phyloP scores from a whole-genome alignment of 2,113 vertebrate genomes.

The Sterrhoptilus dennistouni region DNA sequence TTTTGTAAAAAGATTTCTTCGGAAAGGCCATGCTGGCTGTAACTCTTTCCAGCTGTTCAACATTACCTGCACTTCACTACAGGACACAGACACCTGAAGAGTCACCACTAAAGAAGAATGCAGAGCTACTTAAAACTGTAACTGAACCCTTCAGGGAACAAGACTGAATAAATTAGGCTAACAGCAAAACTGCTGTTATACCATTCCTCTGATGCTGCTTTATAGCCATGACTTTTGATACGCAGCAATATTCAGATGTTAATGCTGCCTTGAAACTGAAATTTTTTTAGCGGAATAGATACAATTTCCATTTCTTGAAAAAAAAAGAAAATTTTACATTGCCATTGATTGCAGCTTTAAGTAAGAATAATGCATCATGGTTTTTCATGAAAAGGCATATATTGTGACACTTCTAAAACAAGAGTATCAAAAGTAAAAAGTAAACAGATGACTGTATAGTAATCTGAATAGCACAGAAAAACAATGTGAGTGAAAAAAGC shows the following conservation, averaged over 20 bases:
- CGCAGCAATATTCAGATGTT: neutral
- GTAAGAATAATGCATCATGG: neutral
- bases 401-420: neutral
- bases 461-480: neutral
- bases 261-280: neutral
- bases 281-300: neutral
- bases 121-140: neutral
- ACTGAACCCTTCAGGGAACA: neutral
- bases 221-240: neutral
- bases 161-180: neutral
- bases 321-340: neutral
- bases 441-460: neutral
- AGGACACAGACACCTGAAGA: neutral
- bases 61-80: neutral
- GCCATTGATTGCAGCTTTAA: neutral
- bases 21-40: neutral
- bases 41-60: neutral
- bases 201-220: neutral
- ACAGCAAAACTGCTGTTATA: neutral
- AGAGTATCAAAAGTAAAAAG: neutral
- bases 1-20: neutral
- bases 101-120: neutral
- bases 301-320: neutral
- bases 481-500: neutral
- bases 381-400: neutral